Evolutionary conservation across 2,888 invertebrate genomes (phyloP).

Genomic region (Neoitamus cyanurus): DNA sequence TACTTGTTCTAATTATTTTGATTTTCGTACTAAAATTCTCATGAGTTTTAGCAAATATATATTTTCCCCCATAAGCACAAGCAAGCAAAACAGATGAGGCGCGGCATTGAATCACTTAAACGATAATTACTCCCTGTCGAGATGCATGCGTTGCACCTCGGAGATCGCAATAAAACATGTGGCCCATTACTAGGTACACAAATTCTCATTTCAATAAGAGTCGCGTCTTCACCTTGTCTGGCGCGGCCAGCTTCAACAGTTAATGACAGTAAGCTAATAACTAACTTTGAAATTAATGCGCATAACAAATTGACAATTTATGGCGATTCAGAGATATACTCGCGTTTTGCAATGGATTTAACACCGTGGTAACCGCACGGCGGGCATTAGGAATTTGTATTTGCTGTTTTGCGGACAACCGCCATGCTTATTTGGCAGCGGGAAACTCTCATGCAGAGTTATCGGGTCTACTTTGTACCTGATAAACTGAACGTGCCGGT

Average conservation of each 20-base stretch:
- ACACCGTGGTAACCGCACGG: neutral
- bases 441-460: conserved; percentile 45
- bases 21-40: too few species aligned
- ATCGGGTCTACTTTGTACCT: conserved; percentile 37
- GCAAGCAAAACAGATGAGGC: neutral
- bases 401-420: neutral
- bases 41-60: neutral
- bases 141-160: neutral
- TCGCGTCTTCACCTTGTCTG: neutral
- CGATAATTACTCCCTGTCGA: conserved; percentile 8
- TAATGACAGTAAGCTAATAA: conserved; percentile 49
- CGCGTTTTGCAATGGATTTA: neutral
- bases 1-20: neutral
- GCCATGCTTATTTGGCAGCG: conserved; percentile 47
- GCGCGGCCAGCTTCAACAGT: neutral
- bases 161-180: conserved; percentile 22
- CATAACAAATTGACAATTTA: conserved; percentile 56
- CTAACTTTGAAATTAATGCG: conserved; percentile 55
- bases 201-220: conserved; percentile 37
- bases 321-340: conserved; percentile 50
- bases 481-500: conserved; percentile 35
- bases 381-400: neutral
- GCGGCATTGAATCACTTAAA: conserved; percentile 13
- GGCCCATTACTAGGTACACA: conserved; percentile 23
- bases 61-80: neutral